Evolutionary conservation across 2,113 vertebrate genomes (phyloP).

Genomic region (Toxotes chatareus): DNA sequence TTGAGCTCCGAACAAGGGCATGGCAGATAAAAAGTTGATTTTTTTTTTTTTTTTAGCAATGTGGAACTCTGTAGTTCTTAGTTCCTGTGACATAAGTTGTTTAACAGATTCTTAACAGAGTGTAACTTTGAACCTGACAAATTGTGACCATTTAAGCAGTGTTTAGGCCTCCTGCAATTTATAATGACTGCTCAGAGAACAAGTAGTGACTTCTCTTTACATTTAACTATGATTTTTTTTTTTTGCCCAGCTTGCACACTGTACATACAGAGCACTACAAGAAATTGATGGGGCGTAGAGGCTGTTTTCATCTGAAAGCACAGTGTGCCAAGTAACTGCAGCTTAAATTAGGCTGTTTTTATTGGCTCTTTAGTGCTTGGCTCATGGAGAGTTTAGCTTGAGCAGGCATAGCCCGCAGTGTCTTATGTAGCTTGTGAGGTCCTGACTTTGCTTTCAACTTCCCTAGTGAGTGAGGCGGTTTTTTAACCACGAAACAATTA

Average conservation of each 20-base stretch:
- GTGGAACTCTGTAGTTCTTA: neutral
- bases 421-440: slow-evolving; percentile 69
- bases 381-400: slow-evolving; percentile 57
- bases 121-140: neutral
- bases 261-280: slow-evolving; percentile 35
- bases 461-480: slow-evolving; percentile 31
- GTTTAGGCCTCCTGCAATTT: slow-evolving; percentile 28
- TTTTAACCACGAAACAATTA: slow-evolving; percentile 62
- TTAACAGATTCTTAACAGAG: neutral
- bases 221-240: neutral
- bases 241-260: slow-evolving; percentile 35
- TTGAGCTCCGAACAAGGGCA: slow-evolving; percentile 4
- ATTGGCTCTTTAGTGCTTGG: slow-evolving; percentile 71
- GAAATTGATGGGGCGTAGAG: slow-evolving; percentile 53
- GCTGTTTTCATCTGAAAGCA: slow-evolving; percentile 50
- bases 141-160: slow-evolving; percentile 3
- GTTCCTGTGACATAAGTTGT: neutral
- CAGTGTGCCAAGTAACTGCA: slow-evolving; percentile 54
- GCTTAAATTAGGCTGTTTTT: slow-evolving; percentile 68
- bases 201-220: slow-evolving; percentile 32
- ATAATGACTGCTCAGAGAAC: slow-evolving; percentile 39
- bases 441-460: slow-evolving; percentile 61
- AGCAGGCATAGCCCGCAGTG: slow-evolving; percentile 58
- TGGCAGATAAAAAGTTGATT: neutral
- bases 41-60: slow-evolving; percentile 3